These are phyloP conservation scores for Malacoctenus gilli DNA, from an alignment of 2,797 vertebrate species.

Conservation along the genomic window DNA sequence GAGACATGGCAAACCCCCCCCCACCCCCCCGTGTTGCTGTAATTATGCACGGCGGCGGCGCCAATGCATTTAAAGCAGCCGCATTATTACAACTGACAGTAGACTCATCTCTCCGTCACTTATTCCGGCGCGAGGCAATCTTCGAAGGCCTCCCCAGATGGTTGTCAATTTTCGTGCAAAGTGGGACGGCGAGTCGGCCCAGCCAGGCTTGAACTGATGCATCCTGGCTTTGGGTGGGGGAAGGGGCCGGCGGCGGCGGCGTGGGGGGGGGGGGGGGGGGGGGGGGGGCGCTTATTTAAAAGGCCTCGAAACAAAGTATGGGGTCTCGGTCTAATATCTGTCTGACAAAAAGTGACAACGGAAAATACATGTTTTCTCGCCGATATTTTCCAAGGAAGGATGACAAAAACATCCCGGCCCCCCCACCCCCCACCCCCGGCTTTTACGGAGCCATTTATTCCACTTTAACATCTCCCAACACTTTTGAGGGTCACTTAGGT, in stretches of 20 bases:
- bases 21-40: constrained; percentile 48
- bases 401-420: constrained; percentile 68
- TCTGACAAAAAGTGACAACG: constrained; percentile 66
- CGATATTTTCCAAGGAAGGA: constrained; percentile 52
- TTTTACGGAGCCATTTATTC: constrained; percentile 78
- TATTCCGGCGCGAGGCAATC: constrained; percentile 73
- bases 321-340: constrained; percentile 40
- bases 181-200: constrained; percentile 57
- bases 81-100: constrained; percentile 76
- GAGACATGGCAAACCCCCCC: constrained; percentile 57
- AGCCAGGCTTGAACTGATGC: constrained; percentile 61
- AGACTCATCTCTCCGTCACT: constrained; percentile 74
- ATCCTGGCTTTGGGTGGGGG: constrained; percentile 45
- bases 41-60: constrained; percentile 70
- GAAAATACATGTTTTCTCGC: constrained; percentile 63
- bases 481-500: constrained; percentile 72
- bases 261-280: too few relatives aligned
- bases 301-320: constrained; percentile 47
- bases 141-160: constrained; percentile 70
- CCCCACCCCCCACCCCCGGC: too few relatives aligned
- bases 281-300: too few relatives aligned
- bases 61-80: constrained; percentile 76
- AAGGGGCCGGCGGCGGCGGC: too few relatives aligned
- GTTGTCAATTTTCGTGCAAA: constrained; percentile 74
- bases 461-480: constrained; percentile 71